phyloP scores from a whole-genome alignment of 2,797 vertebrate genomes.

The Dromococcyx pavoninus region DNA sequence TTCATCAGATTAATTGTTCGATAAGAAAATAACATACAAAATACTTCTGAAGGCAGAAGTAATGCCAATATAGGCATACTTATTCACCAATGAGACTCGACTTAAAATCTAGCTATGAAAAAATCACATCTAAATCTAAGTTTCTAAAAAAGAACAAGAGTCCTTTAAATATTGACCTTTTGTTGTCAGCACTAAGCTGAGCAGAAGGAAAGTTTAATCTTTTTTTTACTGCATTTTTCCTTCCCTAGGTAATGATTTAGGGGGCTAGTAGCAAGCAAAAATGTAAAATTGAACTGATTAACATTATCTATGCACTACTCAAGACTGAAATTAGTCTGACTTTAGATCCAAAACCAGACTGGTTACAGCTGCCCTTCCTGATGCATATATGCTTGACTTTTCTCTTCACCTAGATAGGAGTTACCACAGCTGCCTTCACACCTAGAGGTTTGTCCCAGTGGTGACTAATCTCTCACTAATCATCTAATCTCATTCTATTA shows the following conservation, averaged over 20 bases:
- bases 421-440: background rate
- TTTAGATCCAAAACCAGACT: background rate
- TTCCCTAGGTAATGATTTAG: background rate
- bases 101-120: background rate
- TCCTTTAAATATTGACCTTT: background rate
- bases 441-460: background rate
- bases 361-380: background rate
- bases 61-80: background rate
- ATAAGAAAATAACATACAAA: background rate
- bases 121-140: background rate
- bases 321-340: background rate
- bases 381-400: background rate
- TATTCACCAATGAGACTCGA: background rate
- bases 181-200: background rate
- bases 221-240: background rate
- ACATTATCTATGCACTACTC: background rate
- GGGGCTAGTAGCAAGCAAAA: background rate
- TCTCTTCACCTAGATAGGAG: background rate
- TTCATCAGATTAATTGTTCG: background rate
- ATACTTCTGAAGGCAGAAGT: background rate
- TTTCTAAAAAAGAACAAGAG: background rate
- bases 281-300: background rate
- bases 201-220: background rate
- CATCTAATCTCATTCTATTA: background rate
- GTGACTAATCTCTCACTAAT: background rate